These are phyloP conservation scores for Oceanodroma leucorhoa DNA, from an alignment of 2,797 vertebrate species.

Conservation along the genomic window DNA sequence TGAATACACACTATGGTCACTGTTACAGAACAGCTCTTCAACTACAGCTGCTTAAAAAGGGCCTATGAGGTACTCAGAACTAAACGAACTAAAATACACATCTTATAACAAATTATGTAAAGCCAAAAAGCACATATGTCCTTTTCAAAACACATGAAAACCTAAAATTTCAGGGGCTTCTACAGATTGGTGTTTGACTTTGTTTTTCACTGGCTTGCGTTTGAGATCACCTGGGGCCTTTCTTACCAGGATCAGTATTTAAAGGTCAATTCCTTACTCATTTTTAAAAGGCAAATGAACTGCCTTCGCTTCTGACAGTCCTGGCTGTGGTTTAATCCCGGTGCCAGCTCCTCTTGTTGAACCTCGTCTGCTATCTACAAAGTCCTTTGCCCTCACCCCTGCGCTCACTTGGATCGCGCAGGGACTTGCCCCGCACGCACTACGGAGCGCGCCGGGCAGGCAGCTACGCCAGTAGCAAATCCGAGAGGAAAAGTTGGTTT, in stretches of 20 bases:
- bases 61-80: background rate
- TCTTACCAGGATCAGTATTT: background rate
- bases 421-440: background rate
- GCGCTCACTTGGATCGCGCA: rapidly evolving
- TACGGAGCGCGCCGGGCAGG: rapidly evolving
- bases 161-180: background rate
- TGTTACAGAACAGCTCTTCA: background rate
- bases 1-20: background rate
- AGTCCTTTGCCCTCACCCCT: background rate
- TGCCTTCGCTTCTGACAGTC: background rate
- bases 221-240: rapidly evolving
- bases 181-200: background rate
- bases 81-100: background rate
- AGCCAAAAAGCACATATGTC: rapidly evolving
- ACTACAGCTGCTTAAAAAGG: background rate
- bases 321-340: background rate
- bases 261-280: background rate
- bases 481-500: background rate
- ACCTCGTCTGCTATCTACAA: rapidly evolving
- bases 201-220: background rate
- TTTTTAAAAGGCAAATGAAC: background rate
- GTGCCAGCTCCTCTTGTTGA: background rate
- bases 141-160: background rate
- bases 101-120: background rate
- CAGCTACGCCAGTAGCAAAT: rapidly evolving